phyloP scores from a whole-genome alignment of 92 coral and sea anemone species.

The Pocillopora meandrina region DNA sequence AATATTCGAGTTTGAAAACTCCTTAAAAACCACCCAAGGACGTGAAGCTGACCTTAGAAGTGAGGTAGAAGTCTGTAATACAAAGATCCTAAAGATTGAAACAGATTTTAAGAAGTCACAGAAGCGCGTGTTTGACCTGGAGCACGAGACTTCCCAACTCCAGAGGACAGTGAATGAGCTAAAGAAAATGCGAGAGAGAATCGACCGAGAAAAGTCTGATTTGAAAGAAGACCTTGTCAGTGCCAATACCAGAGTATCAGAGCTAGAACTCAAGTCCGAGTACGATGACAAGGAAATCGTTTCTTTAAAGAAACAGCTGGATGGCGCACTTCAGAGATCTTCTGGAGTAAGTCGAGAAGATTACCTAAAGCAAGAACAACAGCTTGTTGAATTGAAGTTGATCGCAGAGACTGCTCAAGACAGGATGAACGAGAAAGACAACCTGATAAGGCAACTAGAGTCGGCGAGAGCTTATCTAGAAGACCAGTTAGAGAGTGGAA shows the following conservation, averaged over 20 bases:
- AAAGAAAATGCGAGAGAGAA: slow-evolving; percentile 65
- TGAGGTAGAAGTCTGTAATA: slow-evolving; percentile 79
- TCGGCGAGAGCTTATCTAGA: slow-evolving; percentile 72
- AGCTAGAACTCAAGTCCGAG: slow-evolving; percentile 81
- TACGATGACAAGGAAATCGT: slow-evolving; percentile 76
- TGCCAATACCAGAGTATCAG: slow-evolving; percentile 69
- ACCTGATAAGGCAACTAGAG: slow-evolving; percentile 79
- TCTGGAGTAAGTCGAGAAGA: slow-evolving; percentile 80
- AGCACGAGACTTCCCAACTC: slow-evolving; percentile 67
- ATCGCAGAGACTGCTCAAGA: slow-evolving; percentile 84
- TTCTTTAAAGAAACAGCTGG: slow-evolving; percentile 78
- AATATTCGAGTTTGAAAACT: slow-evolving; percentile 75
- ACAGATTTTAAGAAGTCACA: slow-evolving; percentile 80
- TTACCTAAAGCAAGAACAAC: slow-evolving; percentile 76
- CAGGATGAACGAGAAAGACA: slow-evolving; percentile 87
- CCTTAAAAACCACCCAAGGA: slow-evolving; percentile 79
- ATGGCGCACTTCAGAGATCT: slow-evolving; percentile 69
- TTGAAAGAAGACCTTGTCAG: slow-evolving; percentile 68
- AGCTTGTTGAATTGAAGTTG: slow-evolving; percentile 84
- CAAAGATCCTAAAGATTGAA: slow-evolving; percentile 67
- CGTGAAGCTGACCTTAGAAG: slow-evolving; percentile 85
- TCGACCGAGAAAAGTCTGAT: slow-evolving; percentile 71
- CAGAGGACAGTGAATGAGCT: slow-evolving; percentile 76
- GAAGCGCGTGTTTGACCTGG: slow-evolving; percentile 79
- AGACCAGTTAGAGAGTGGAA: slow-evolving; percentile 80